These are phyloP conservation scores for Xanthorhoe designata DNA, from an alignment of 2,888 invertebrate genomes.

Conservation along the genomic window DNA sequence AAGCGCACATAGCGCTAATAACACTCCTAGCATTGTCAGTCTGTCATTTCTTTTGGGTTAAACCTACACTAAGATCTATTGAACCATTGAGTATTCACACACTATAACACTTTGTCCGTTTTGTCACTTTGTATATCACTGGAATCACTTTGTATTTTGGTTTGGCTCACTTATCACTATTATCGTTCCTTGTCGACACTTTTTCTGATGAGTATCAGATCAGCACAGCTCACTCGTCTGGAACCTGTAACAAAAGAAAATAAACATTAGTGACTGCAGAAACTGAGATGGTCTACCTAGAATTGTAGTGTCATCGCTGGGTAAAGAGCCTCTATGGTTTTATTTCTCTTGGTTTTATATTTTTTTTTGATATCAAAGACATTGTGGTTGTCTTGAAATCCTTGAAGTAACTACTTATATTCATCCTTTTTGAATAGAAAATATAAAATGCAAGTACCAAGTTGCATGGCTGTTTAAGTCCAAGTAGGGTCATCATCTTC, in stretches of 20 bases:
- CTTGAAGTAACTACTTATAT: too few species aligned
- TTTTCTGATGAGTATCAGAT: not conserved
- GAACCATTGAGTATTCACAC: slow-evolving; percentile 12
- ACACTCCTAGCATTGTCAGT: slow-evolving; percentile 47
- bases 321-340: too few species aligned
- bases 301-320: too few species aligned
- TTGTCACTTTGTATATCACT: not conserved
- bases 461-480: too few species aligned
- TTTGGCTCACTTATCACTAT: not conserved
- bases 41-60: slow-evolving; percentile 20
- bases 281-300: too few species aligned
- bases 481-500: too few species aligned
- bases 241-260: not conserved
- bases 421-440: too few species aligned
- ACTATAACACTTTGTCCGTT: not conserved
- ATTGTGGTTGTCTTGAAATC: too few species aligned
- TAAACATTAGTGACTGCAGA: not conserved
- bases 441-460: too few species aligned
- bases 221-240: not conserved
- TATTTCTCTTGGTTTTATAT: too few species aligned
- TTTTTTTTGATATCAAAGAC: too few species aligned
- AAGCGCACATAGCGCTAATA: slow-evolving; percentile 58
- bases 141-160: not conserved
- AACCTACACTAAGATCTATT: slow-evolving; percentile 14
- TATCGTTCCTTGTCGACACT: not conserved